Conservation (phyloP, 2,888 invertebrate genomes). For the Cerastis rubricosa region DNA sequence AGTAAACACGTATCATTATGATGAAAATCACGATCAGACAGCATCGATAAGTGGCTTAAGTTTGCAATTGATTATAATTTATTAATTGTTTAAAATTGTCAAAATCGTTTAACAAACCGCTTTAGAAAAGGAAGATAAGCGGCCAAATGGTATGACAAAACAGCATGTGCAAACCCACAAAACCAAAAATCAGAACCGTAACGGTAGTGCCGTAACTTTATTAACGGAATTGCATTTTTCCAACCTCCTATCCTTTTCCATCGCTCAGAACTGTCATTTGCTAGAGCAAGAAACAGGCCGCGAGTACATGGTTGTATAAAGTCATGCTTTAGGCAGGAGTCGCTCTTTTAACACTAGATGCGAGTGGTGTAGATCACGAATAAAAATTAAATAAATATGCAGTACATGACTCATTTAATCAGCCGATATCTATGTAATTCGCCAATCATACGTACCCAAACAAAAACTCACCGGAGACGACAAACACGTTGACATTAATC, state of each 20-base stretch:
- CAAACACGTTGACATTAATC: conserved; percentile 5
- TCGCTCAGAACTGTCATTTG: too few species aligned
- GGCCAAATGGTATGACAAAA: neutral
- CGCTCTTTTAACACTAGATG: neutral
- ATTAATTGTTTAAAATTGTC: too few species aligned
- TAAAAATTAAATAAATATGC: neutral
- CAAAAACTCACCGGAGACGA: conserved; percentile 3
- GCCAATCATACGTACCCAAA: conserved; percentile 2
- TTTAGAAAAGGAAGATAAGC: neutral
- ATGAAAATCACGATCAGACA: conserved; percentile 9
- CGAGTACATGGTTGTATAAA: neutral
- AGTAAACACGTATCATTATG: neutral
- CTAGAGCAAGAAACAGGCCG: too few species aligned
- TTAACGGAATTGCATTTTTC: too few species aligned
- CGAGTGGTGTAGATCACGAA: neutral
- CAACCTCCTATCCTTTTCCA: too few species aligned
- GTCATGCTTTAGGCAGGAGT: neutral
- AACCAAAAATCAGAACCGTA: too few species aligned
- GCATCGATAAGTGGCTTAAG: neutral
- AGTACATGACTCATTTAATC: neutral
- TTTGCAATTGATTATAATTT: neutral
- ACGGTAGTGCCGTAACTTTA: too few species aligned
- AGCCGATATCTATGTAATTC: neutral
- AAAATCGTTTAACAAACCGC: too few species aligned
- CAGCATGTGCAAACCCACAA: too few species aligned